Percentiles rank a stretch among this genome's conserved stretches.
These are phyloP conservation scores for Solea senegalensis DNA, from an alignment of 2,113 vertebrate species.

Conservation along the genomic window DNA sequence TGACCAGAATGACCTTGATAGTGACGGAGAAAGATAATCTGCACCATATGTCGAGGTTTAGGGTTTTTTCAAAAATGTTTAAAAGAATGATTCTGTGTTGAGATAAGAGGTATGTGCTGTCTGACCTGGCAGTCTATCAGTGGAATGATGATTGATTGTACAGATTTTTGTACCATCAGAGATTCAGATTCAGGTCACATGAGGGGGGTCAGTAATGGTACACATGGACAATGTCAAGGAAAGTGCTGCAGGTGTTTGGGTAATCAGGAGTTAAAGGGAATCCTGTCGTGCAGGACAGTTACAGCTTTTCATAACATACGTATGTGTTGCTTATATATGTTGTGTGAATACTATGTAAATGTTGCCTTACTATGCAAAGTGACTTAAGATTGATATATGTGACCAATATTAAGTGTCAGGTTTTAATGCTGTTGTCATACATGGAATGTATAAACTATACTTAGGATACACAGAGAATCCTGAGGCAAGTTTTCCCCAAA, in stretches of 20 bases:
- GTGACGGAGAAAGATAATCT: background rate
- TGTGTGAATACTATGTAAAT: too few species aligned
- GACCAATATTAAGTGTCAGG: background rate
- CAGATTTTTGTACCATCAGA: slow-evolving; percentile 1
- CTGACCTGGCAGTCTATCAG: slow-evolving; percentile 3
- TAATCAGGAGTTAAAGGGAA: background rate
- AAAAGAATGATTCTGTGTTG: slow-evolving; percentile 20
- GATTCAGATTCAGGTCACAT: slow-evolving; percentile 19
- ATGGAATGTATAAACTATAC: background rate
- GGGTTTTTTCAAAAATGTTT: background rate
- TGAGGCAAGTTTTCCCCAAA: background rate
- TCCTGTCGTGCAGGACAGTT: background rate
- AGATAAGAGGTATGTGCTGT: slow-evolving; percentile 33
- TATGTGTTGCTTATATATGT: too few species aligned
- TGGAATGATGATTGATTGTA: slow-evolving; percentile 42
- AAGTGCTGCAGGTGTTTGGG: slow-evolving; percentile 28
- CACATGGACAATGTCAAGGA: slow-evolving; percentile 17
- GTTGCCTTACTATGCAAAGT: too few species aligned
- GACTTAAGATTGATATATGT: too few species aligned
- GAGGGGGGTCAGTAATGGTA: slow-evolving; percentile 4
- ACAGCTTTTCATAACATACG: background rate
- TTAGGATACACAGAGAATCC: background rate
- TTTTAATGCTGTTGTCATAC: background rate
- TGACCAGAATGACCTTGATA: background rate
- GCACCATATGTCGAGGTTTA: background rate